Evolutionary conservation across 2,797 vertebrate species (phyloP).

Genomic region (Catostomus latipinnis): DNA sequence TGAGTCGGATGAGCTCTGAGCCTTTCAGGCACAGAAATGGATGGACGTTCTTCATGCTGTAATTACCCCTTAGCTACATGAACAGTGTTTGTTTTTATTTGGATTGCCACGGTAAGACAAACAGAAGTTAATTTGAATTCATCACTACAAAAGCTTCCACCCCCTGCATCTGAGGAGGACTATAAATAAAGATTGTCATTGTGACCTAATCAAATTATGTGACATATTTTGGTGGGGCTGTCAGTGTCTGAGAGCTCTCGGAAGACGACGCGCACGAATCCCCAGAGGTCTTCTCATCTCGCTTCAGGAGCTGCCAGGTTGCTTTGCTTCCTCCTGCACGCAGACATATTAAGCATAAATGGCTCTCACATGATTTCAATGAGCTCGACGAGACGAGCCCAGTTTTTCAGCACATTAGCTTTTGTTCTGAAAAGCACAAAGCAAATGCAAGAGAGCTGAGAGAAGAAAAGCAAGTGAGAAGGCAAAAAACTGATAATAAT

Average conservation of each 20-base stretch:
- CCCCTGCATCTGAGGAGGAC: slow-evolving; percentile 70
- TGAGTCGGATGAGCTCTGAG: slow-evolving; percentile 66
- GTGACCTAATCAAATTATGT: slow-evolving; percentile 84
- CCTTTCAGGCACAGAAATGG: slow-evolving; percentile 59
- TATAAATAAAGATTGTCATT: slow-evolving; percentile 84
- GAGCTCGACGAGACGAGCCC: slow-evolving; percentile 75
- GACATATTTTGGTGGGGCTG: slow-evolving; percentile 77
- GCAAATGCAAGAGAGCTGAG: slow-evolving; percentile 69
- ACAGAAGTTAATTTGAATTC: slow-evolving; percentile 70
- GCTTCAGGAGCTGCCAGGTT: slow-evolving; percentile 79
- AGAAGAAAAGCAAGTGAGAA: slow-evolving; percentile 50
- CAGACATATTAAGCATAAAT: slow-evolving; percentile 82
- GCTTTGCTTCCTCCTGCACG: slow-evolving; percentile 77
- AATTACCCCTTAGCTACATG: slow-evolving; percentile 74
- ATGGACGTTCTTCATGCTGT: slow-evolving; percentile 70
- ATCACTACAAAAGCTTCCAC: slow-evolving; percentile 63
- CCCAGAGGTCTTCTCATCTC: slow-evolving; percentile 80
- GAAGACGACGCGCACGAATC: slow-evolving; percentile 71
- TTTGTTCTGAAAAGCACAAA: slow-evolving; percentile 78
- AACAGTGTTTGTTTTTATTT: slow-evolving; percentile 70
- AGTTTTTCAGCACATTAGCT: slow-evolving; percentile 80
- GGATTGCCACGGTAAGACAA: slow-evolving; percentile 63
- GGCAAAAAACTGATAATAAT: slow-evolving; percentile 73
- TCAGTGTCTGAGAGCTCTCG: slow-evolving; percentile 73
- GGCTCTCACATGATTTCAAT: slow-evolving; percentile 83